Percentiles rank a stretch among this genome's conserved stretches.
Conservation (phyloP, 1,140 invertebrate genomes). For the Megathymus violae region DNA sequence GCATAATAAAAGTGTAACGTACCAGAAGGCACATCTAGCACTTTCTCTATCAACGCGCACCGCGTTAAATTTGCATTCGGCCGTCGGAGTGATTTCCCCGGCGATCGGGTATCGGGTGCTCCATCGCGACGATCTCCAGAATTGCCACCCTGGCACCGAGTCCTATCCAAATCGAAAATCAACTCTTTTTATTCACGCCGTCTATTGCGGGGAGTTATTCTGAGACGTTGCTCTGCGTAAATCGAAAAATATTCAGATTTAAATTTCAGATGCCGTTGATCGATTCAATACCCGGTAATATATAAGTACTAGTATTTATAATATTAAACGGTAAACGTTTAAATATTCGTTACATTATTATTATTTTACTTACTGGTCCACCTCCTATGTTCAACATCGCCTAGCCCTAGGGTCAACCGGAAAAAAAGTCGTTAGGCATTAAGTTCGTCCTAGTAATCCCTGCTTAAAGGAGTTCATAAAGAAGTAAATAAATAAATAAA, state of each 20-base stretch:
- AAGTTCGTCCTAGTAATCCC: too few species aligned
- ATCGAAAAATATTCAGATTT: not conserved
- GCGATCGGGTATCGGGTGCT: conserved; percentile 54
- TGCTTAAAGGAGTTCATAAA: too few species aligned
- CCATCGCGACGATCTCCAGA: conserved; percentile 52
- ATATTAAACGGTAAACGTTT: too few species aligned
- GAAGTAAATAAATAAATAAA: too few species aligned
- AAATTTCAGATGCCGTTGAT: not conserved
- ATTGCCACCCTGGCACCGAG: conserved; percentile 54
- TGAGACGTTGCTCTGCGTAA: conserved; percentile 19
- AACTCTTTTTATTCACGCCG: conserved; percentile 60
- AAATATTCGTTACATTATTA: too few species aligned
- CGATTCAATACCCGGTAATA: too few species aligned
- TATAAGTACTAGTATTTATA: too few species aligned
- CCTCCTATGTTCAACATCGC: too few species aligned
- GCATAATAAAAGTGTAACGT: too few species aligned
- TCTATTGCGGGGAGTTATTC: conserved; percentile 53
- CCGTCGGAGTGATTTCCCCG: conserved; percentile 59
- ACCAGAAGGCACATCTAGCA: not conserved
- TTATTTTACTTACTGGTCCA: too few species aligned
- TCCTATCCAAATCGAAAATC: conserved; percentile 72
- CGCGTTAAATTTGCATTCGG: conserved; percentile 64
- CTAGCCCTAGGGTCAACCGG: too few species aligned
- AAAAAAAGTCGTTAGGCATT: too few species aligned
- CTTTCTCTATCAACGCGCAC: conserved; percentile 17